Evolutionary conservation across 1,140 invertebrate species (phyloP), one percentile per base, ranked within the genome.

Genomic region (Xylocopa sonorina): DNA sequence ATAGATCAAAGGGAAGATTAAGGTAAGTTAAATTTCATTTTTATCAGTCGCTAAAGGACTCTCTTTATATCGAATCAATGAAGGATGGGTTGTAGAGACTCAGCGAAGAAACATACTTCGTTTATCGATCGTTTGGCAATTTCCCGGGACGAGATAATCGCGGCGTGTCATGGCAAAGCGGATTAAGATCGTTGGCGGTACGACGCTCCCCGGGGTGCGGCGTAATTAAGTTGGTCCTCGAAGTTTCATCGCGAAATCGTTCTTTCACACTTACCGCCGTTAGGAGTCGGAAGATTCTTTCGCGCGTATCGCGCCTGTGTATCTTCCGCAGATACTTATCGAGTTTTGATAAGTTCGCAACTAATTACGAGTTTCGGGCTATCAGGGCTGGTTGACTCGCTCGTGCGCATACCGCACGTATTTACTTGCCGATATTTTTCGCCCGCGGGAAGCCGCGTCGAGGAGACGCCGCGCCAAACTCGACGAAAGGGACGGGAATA

Each of bases 181-280:
- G 78, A 84, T 84, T 84, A 84, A 84, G 78, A 84, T 84, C 76
- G 81, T 57, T 50, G 66, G 50, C 24, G 51, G 58, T 68, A 50
- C 51, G 57, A 63, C 60, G 29, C 66, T 66, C 50, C 50, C 67
- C 48, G 63, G 82, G 67, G 78, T 63, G 62, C 38, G 69, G 51
- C 50, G 77, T 84, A 84, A 84, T 84, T 84, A 84, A 84, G 82
- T 80, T 69, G 81, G 72, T 68, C 64, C 72, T 84, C 77, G 24
- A 80, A 84, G 77, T 84, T 84, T 80, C 77, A 82, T 79, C 80
- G 77, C 62, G 60, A 80, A 80, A 84, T 83, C 82, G 78, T 84
- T 84, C 83, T 84, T 84, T 84, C 82, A 63, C 83, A 83, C 77
- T 84, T 72, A 76, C 60, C 81, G 67, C 66, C 71, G 66, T 64